These are phyloP conservation scores for Drosophila atripex DNA, from an alignment of 2,888 invertebrate genomes.

Conservation along the genomic window DNA sequence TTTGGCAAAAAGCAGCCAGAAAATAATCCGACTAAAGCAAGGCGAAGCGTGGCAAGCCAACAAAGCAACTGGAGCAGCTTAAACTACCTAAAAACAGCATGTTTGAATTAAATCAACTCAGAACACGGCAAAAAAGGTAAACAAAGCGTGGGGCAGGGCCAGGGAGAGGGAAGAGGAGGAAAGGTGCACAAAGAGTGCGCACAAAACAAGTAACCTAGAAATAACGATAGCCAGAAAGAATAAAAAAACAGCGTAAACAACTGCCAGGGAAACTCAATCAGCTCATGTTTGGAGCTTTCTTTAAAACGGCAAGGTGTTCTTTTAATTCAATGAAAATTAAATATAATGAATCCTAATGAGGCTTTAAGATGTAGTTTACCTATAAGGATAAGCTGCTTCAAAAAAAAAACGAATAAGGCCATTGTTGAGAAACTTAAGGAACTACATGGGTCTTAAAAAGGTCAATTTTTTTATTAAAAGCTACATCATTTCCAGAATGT, in stretches of 20 bases:
- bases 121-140: background rate
- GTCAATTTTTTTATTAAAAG: no score
- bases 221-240: background rate
- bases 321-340: no score
- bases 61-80: slow-evolving; percentile 40
- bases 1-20: slow-evolving; percentile 61
- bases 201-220: slow-evolving; percentile 2
- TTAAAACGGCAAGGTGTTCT: background rate
- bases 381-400: no score
- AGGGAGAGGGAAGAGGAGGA: background rate
- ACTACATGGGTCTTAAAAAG: no score
- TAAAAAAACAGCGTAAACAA: background rate
- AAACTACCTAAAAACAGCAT: slow-evolving; percentile 12
- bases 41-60: slow-evolving; percentile 51
- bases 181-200: background rate
- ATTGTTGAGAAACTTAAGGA: no score
- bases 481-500: no score
- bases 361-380: background rate
- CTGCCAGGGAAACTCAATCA: background rate
- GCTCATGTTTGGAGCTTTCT: background rate
- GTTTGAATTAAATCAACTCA: slow-evolving; percentile 1
- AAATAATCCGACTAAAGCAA: slow-evolving; percentile 22
- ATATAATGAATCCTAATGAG: background rate
- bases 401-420: no score
- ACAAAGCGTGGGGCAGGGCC: background rate